These are phyloP conservation scores for Brachyrhaphis roseni DNA, from an alignment of 2,797 vertebrate species.

Conservation along the genomic window DNA sequence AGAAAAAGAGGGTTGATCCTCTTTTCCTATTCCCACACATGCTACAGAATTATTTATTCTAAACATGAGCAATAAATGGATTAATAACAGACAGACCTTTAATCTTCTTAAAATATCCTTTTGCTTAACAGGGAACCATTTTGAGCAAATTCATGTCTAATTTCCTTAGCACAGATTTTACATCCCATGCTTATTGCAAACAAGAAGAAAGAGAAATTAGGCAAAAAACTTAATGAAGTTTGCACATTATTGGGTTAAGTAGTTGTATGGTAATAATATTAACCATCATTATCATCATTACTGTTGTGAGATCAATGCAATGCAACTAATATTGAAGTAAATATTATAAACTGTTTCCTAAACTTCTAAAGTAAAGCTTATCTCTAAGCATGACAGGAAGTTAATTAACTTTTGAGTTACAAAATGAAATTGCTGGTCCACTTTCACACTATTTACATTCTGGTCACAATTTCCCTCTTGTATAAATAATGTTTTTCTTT, in stretches of 20 bases:
- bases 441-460: not conserved
- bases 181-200: not conserved
- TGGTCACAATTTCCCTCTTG: not conserved
- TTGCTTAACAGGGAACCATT: not conserved
- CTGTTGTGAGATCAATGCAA: too few species aligned
- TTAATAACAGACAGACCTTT: not conserved
- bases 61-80: not conserved
- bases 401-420: not conserved
- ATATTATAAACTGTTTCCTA: too few species aligned
- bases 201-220: not conserved
- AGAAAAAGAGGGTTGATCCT: conserved; percentile 12
- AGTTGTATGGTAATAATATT: not conserved
- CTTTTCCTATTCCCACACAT: not conserved
- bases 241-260: not conserved
- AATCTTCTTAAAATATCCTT: not conserved
- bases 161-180: not conserved
- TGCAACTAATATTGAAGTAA: too few species aligned
- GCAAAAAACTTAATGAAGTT: not conserved
- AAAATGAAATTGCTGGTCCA: not conserved
- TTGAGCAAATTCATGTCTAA: not conserved
- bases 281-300: too few species aligned
- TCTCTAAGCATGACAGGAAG: too few species aligned
- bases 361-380: too few species aligned
- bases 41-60: not conserved
- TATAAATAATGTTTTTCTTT: not conserved